Base-by-base conservation (phyloP, 2,797 vertebrate genomes). In the Rhadinocentrus ornatus region DNA sequence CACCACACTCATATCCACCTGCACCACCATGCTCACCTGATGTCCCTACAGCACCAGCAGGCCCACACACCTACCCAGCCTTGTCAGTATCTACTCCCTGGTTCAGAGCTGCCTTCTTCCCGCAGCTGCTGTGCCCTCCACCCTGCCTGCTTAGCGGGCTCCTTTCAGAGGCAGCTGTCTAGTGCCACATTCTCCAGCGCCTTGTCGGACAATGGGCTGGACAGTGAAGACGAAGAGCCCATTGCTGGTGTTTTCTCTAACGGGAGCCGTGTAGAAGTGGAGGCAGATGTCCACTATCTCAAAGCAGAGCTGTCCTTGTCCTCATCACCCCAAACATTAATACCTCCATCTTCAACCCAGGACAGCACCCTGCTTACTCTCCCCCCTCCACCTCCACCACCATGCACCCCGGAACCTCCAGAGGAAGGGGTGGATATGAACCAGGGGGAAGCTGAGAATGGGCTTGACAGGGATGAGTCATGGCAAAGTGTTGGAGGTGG, bases 171-270 rank as follows among this genome's bases (percentile, higher is more conserved):
- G 55, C 98, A 99, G 91, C 95, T 99, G 58, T 99, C 97, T 62
- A 98, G 96, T 0, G 97, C 98, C 88, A 99, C 97, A 1, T 99
- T 99, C 87, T 99, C 97, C 80, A 97, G 98, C 78, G 96, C 98
- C 53, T 95, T 99, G 79, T 99, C 98, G 0, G 97, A 99, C 92
- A 99, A 99, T 0, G 98, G 97, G 71, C 93, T 99, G 5, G 98
- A 99, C 93, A 99, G 97, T 0, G 98, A 99, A 0, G 98, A 99
- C 0, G 97, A 99, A 71, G 97, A 99, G 73, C 98, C 98, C 0
- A 98, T 99, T 0, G 96, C 96, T 35, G 98, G 98, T 0, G 98
- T 99, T 35, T 99, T 99, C 87, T 97, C 94, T 75, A 99, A 99
- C 0, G 98, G 97, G 60, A 99, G 97, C 89, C 95, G 96, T 0